A percentile compares a stretch with the other conserved stretches of the same genome.
These are phyloP conservation scores for Paracyclopina nana DNA, from an alignment of 1,140 invertebrate species.

Conservation along the genomic window DNA sequence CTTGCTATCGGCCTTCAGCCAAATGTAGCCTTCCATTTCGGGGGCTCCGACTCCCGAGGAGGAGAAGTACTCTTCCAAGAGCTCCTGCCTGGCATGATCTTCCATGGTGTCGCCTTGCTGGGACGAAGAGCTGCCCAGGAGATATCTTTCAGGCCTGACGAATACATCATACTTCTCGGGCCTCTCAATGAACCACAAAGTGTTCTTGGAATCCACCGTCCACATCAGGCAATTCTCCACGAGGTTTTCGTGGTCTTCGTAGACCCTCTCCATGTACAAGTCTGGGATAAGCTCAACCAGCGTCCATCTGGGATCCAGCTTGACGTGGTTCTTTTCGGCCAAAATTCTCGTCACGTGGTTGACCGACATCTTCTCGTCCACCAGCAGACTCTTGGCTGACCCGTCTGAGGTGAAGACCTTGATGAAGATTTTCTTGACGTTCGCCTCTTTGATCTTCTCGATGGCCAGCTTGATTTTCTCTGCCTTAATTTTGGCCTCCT, in stretches of 20 bases:
- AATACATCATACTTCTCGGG: constrained; percentile 75
- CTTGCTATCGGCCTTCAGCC: constrained; percentile 85
- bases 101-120: constrained; percentile 16
- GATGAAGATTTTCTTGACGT: constrained; percentile 73
- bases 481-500: constrained; percentile 42
- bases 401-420: constrained; percentile 86
- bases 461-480: constrained; percentile 88
- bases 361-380: constrained; percentile 92
- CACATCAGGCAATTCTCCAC: constrained; percentile 90
- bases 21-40: constrained; percentile 74
- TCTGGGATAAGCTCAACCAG: constrained; percentile 88
- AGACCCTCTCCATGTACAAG: constrained; percentile 53
- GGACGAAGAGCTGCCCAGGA: constrained; percentile 15
- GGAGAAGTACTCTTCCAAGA: constrained; percentile 39
- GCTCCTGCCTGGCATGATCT: constrained; percentile 12
- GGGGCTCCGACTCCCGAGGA: constrained; percentile 37
- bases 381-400: constrained; percentile 78
- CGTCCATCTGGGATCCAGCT: constrained; percentile 77
- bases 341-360: constrained; percentile 70
- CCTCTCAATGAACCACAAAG: constrained; percentile 72
- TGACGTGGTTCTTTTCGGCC: constrained; percentile 87
- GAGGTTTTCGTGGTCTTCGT: constrained; percentile 89
- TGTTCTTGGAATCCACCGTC: constrained; percentile 89
- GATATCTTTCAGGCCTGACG: constrained; percentile 20
- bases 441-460: constrained; percentile 90